phyloP scores from a whole-genome alignment of 2,113 vertebrate species.

The Phocoena phocoena region DNA sequence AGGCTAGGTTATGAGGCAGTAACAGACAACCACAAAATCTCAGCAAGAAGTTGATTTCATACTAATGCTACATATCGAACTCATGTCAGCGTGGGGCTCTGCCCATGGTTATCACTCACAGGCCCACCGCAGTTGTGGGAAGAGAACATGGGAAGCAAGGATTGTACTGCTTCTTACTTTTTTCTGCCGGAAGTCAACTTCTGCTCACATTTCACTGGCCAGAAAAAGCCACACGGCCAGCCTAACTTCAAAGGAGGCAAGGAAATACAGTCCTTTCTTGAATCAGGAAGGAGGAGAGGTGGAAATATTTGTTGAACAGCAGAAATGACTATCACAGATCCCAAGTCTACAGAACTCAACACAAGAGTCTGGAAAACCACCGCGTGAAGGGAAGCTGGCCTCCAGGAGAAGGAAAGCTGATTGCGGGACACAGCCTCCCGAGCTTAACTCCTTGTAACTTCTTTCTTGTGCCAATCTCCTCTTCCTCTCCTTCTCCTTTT shows the following conservation, averaged over 20 bases:
- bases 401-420: background rate
- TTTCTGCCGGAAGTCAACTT: background rate
- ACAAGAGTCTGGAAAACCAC: background rate
- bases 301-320: background rate
- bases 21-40: background rate
- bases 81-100: background rate
- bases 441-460: no score
- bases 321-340: background rate
- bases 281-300: background rate
- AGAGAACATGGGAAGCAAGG: background rate
- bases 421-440: background rate
- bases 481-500: no score
- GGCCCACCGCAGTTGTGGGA: background rate
- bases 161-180: background rate
- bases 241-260: background rate
- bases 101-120: background rate
- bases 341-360: background rate
- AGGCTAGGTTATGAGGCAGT: background rate
- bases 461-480: rapidly evolving
- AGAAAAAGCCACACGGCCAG: background rate
- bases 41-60: background rate
- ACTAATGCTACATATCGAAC: rapidly evolving
- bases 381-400: background rate
- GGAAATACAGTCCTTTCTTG: background rate
- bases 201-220: background rate